phyloP scores from a whole-genome alignment of 2,797 vertebrate species.

The Amniataba percoides region DNA sequence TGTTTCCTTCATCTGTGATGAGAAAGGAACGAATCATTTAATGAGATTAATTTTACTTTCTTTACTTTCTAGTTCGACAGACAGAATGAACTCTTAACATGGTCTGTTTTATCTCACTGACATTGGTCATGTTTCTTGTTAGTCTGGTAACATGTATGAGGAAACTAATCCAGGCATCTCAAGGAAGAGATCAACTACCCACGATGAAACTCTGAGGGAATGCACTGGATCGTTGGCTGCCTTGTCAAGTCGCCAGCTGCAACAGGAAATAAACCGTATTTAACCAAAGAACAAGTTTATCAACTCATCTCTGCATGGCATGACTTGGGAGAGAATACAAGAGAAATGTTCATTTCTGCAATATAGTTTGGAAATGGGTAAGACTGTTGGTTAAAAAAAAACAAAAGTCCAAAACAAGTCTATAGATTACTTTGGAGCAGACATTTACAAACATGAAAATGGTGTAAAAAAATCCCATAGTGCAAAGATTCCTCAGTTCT shows the following conservation, averaged over 20 bases:
- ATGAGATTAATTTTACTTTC: neutral
- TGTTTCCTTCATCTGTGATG: neutral
- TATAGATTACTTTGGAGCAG: neutral
- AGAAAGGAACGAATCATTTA: neutral
- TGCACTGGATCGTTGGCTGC: neutral
- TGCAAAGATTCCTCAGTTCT: conserved; percentile 1
- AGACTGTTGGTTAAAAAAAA: neutral
- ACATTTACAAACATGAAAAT: rapidly evolving
- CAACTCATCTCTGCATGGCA: neutral
- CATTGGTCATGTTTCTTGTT: neutral
- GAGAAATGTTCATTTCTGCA: neutral
- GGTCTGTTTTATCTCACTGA: neutral
- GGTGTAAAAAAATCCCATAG: neutral
- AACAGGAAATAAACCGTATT: conserved; percentile 44
- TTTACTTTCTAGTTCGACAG: neutral
- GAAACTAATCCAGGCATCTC: conserved; percentile 23
- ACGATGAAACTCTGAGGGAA: neutral
- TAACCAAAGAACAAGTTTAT: conserved; percentile 42
- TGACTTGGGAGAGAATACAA: neutral
- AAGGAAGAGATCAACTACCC: neutral
- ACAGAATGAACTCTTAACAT: neutral
- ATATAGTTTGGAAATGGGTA: neutral
- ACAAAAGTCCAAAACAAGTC: neutral
- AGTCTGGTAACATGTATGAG: conserved; percentile 10
- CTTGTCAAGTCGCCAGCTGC: neutral